Evolutionary conservation across 2,888 invertebrate species (phyloP), one percentile per base, ranked within the genome.

Genomic region (Polymixis flavicincta): DNA sequence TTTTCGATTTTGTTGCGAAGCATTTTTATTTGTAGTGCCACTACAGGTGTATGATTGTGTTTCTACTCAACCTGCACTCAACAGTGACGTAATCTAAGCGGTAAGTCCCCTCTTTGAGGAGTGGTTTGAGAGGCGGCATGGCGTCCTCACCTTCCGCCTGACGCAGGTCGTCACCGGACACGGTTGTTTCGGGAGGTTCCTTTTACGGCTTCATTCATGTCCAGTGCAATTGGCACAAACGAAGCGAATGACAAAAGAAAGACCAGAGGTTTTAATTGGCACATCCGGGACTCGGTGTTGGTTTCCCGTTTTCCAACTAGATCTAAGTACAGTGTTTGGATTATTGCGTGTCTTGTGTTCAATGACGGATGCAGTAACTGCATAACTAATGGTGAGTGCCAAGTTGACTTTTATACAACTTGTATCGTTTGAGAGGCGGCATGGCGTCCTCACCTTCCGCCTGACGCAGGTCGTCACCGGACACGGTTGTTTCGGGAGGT

Each of bases 161-260:
- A n/a, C n/a, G n/a, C n/a, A n/a, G n/a, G n/a, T n/a, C n/a, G n/a
- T n/a, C n/a, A n/a, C n/a, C n/a, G n/a, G n/a, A n/a, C n/a, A n/a
- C n/a, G n/a, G n/a, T n/a, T n/a, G n/a, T n/a, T n/a, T n/a, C n/a
- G n/a, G n/a, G n/a, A n/a, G n/a, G n/a, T n/a, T n/a, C n/a, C 72
- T 77, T 85, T 87, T 87, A 87, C 76, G 73, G 67, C 71, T 79
- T 61, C 72, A 85, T 85, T 85, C 85, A 61, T 76, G 87, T 76
- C 78, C 80, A 77, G 48, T 59, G 73, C 88, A 80, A 84, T 80
- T 84, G 84, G 63, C 60, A 54, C 69, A 74, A 87, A 82, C 87
- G 79, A 78, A 48, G 68, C 71, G 60, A 25, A n/a, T 22, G 65
- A 79, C 87, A 88, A 87, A 85, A 85, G 73, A 60, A 81, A 9